Conservation (phyloP, 2,113 vertebrate species). For the Donacobius atricapilla region DNA sequence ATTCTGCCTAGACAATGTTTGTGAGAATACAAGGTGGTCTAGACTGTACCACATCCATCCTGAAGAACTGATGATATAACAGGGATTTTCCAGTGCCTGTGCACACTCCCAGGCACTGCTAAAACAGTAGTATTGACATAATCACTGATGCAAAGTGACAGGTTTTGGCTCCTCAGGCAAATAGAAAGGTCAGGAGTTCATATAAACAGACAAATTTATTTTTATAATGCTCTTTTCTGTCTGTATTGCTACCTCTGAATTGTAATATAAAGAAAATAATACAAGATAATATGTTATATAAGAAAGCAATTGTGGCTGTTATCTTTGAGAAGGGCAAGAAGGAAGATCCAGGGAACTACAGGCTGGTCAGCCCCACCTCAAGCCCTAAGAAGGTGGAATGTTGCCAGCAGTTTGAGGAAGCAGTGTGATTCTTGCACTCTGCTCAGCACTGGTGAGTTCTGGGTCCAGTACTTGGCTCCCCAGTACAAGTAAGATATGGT, state of each 20-base stretch:
- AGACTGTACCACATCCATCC: background rate
- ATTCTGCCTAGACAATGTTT: background rate
- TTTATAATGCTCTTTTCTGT: background rate
- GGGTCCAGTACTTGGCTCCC: background rate
- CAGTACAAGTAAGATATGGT: background rate
- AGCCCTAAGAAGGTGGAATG: background rate
- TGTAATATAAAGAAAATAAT: background rate
- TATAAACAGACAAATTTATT: background rate
- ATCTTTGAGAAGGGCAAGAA: background rate
- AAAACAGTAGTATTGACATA: background rate
- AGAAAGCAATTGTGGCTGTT: background rate
- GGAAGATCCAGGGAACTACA: background rate
- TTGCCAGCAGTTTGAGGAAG: background rate
- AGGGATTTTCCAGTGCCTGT: background rate
- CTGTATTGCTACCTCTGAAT: background rate
- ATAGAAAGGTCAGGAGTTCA: background rate
- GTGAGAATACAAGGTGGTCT: background rate
- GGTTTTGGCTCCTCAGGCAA: background rate
- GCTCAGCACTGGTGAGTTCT: background rate
- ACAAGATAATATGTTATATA: background rate
- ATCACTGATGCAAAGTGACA: background rate
- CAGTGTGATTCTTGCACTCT: background rate
- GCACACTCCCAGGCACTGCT: background rate
- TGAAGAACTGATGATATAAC: background rate
- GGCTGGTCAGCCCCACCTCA: background rate